Evolutionary conservation across 2,888 invertebrate species (phyloP).

Genomic region (Polyommatus iphigenia): DNA sequence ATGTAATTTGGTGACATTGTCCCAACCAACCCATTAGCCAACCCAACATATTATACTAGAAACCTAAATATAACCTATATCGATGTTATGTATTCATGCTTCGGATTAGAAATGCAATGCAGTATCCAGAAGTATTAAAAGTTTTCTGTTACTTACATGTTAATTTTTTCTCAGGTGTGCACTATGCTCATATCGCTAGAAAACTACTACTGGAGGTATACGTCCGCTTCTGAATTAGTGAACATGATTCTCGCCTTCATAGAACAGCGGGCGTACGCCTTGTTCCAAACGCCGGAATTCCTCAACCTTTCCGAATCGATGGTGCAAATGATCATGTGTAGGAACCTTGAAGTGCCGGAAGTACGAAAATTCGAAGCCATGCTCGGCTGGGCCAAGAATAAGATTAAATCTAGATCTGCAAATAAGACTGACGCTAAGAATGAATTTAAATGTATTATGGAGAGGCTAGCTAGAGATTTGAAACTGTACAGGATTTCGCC

Average conservation of each 20-base stretch:
- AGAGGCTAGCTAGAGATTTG: constrained; percentile 91
- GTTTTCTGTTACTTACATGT: not conserved
- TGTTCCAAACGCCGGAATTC: constrained; percentile 92
- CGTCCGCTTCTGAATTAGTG: constrained; percentile 94
- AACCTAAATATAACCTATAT: too few relatives aligned
- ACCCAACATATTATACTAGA: not conserved
- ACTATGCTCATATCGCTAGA: constrained; percentile 95
- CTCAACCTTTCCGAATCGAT: constrained; percentile 94
- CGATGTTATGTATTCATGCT: too few relatives aligned
- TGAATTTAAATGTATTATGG: constrained; percentile 96
- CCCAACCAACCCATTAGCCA: not conserved
- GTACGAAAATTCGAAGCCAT: constrained; percentile 96
- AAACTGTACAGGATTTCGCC: constrained; percentile 95
- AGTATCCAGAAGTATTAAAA: not conserved
- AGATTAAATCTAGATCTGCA: constrained; percentile 88
- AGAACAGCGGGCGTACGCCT: constrained; percentile 90
- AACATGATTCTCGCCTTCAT: constrained; percentile 96
- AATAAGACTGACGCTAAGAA: constrained; percentile 90
- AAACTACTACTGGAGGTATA: constrained; percentile 97
- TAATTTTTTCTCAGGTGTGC: constrained; percentile 82
- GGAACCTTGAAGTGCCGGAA: constrained; percentile 93
- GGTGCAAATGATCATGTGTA: constrained; percentile 96
- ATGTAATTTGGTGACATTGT: not conserved
- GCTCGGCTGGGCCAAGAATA: constrained; percentile 93
- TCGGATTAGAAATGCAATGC: not conserved